Evolutionary conservation across 2,797 vertebrate species (phyloP).

Genomic region (Oryzias sinensis): DNA sequence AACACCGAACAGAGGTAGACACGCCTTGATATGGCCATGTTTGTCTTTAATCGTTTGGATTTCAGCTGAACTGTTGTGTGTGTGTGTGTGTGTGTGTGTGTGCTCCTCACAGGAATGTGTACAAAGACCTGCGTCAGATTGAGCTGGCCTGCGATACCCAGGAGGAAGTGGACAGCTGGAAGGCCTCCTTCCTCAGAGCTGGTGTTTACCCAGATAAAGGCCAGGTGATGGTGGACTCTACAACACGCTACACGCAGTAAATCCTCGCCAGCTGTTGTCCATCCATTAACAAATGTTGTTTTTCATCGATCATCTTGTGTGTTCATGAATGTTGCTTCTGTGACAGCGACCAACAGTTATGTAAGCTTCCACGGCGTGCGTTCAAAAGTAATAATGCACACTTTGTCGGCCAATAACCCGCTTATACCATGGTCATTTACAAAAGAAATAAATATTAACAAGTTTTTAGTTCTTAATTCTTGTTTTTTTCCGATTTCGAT

Average conservation of each 20-base stretch:
- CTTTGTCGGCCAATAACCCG: no score
- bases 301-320: neutral
- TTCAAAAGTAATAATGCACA: no score
- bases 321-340: neutral
- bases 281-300: neutral
- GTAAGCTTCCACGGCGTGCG: no score
- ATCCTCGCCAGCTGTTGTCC: neutral
- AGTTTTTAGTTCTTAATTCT: no score
- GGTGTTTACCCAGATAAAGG: slow-evolving; percentile 96
- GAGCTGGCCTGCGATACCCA: slow-evolving; percentile 95
- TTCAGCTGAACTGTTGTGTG: neutral
- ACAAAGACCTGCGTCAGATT: slow-evolving; percentile 94
- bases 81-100: neutral
- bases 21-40: neutral
- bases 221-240: slow-evolving; percentile 73
- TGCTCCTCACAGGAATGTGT: slow-evolving; percentile 85
- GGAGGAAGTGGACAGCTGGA: slow-evolving; percentile 98
- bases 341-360: neutral
- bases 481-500: no score
- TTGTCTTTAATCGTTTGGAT: neutral
- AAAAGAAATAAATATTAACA: no score
- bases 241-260: no score
- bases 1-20: slow-evolving; percentile 93
- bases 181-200: slow-evolving; percentile 92
- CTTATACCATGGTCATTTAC: no score